phyloP scores from a whole-genome alignment of 2,888 invertebrate species.

The Salticus scenicus region DNA sequence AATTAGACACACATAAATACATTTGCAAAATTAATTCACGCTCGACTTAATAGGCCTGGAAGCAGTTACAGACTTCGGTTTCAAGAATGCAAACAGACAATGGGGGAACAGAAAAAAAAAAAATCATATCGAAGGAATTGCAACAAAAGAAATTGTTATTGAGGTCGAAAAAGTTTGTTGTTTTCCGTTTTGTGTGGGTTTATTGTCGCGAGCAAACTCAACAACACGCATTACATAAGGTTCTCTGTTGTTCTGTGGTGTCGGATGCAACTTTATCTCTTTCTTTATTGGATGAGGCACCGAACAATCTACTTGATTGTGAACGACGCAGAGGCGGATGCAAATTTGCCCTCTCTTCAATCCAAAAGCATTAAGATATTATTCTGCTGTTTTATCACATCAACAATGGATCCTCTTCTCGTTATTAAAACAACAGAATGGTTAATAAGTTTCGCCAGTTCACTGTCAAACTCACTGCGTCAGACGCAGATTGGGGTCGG shows the following conservation, averaged over 20 bases:
- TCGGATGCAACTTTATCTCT: not conserved
- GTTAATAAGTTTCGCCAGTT: not conserved
- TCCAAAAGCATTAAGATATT: not conserved
- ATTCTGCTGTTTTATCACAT: not conserved
- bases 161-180: not conserved
- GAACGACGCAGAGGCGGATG: not conserved
- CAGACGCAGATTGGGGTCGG: not conserved
- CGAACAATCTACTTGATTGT: not conserved
- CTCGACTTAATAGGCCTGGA: too few species aligned
- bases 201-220: not conserved
- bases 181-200: not conserved
- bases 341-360: not conserved
- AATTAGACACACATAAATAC: too few species aligned
- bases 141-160: slow-evolving; percentile 3
- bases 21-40: too few species aligned
- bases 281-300: not conserved
- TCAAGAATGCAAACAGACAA: too few species aligned
- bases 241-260: not conserved
- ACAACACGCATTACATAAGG: not conserved
- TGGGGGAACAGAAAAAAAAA: too few species aligned
- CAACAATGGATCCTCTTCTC: not conserved
- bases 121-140: too few species aligned
- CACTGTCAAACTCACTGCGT: not conserved
- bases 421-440: not conserved
- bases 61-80: too few species aligned